These are phyloP conservation scores for Ectemnius cavifrons DNA, from an alignment of 2,888 invertebrate genomes.

Conservation along the genomic window DNA sequence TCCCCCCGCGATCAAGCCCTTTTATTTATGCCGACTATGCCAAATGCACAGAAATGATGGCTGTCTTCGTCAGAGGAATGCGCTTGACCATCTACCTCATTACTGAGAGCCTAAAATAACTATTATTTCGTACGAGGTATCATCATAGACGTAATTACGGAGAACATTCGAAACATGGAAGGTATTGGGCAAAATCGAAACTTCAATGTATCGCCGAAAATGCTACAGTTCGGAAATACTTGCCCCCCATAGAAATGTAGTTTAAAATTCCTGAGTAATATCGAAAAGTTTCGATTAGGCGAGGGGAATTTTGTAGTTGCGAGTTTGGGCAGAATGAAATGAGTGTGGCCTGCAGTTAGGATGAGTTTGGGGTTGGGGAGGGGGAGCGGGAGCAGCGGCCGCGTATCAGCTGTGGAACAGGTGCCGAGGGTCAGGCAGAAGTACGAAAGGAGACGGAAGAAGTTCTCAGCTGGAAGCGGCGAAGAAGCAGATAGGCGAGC, in stretches of 20 bases:
- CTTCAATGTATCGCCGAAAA: too few relatives aligned
- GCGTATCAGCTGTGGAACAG: constrained; percentile 77
- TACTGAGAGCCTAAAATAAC: too few relatives aligned
- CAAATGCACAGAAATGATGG: neutral
- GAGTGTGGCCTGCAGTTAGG: neutral
- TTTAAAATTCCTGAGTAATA: too few relatives aligned
- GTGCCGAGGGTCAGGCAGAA: constrained; percentile 67
- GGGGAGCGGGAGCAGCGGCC: constrained; percentile 60
- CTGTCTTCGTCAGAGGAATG: too few relatives aligned
- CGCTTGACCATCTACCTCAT: too few relatives aligned
- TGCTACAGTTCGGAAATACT: too few relatives aligned
- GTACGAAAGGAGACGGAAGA: constrained; percentile 36
- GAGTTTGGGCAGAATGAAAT: neutral
- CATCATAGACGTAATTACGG: too few relatives aligned
- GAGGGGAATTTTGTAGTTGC: neutral
- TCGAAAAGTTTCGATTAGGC: too few relatives aligned
- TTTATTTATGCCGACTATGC: constrained; percentile 6
- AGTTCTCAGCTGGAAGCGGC: constrained; percentile 35
- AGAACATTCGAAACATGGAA: too few relatives aligned
- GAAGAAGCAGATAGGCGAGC: constrained; percentile 31
- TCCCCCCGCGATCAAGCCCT: neutral
- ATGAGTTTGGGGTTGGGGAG: constrained; percentile 35
- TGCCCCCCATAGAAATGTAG: too few relatives aligned
- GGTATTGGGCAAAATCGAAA: too few relatives aligned
- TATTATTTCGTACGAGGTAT: too few relatives aligned